phyloP scores from a whole-genome alignment of 1,140 invertebrate species.

The Ditylenchus dipsaci region DNA sequence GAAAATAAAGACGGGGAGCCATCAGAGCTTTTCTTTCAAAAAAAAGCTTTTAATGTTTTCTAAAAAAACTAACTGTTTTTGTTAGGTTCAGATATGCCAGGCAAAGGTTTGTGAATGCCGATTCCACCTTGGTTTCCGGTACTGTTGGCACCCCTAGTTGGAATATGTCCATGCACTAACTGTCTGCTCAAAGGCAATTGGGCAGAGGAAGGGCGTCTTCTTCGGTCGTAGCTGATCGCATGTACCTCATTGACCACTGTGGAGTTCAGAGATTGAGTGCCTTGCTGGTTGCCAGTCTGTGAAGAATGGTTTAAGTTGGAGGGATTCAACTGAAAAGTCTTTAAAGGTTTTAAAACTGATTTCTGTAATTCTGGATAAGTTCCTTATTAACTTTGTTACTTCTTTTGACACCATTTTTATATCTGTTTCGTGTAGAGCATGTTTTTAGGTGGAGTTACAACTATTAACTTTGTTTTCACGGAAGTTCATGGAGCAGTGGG shows the following conservation, averaged over 20 bases:
- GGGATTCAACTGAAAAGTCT: too few species aligned
- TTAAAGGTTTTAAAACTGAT: too few species aligned
- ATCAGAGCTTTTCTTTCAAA: too few species aligned
- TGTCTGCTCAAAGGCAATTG: neutral
- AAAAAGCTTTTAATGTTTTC: neutral
- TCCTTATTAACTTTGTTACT: too few species aligned
- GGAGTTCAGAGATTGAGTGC: neutral
- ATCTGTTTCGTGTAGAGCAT: too few species aligned
- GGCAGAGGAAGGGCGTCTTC: neutral
- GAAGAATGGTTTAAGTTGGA: too few species aligned
- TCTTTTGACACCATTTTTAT: too few species aligned
- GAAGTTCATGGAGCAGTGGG: too few species aligned
- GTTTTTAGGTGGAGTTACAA: too few species aligned
- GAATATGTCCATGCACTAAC: neutral
- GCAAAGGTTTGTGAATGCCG: neutral
- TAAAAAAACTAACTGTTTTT: neutral
- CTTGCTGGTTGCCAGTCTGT: neutral
- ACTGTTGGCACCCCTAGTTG: neutral
- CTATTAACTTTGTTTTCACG: too few species aligned
- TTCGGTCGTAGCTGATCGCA: neutral
- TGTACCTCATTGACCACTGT: constrained; percentile 1
- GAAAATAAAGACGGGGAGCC: too few species aligned
- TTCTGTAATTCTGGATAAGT: too few species aligned
- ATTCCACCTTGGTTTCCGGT: neutral
- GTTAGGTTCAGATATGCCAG: neutral